phyloP scores from a whole-genome alignment of 2,113 vertebrate genomes.

The Felis chaus region DNA sequence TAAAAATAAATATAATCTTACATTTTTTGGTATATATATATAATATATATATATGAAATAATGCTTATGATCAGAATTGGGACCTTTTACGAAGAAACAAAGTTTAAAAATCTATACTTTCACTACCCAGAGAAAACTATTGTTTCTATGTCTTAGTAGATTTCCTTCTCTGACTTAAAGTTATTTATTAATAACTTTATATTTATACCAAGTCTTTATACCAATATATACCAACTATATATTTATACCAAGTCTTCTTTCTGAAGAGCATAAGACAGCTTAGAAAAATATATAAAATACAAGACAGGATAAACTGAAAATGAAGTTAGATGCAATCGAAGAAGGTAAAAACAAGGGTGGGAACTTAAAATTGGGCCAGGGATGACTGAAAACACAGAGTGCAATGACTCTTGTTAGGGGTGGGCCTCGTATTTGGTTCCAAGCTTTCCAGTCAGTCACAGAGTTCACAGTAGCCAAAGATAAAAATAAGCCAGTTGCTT shows the following conservation, averaged over 20 bases:
- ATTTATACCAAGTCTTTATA: background rate
- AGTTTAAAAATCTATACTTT: background rate
- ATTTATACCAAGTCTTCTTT: background rate
- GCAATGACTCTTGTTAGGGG: background rate
- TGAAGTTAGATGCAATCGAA: background rate
- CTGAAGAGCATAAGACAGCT: background rate
- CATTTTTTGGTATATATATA: background rate
- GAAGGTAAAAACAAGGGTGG: conserved; percentile 26
- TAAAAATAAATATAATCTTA: background rate
- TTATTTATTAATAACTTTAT: too few relatives aligned
- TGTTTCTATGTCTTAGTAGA: background rate
- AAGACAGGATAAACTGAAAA: background rate
- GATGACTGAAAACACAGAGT: conserved; percentile 21
- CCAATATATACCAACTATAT: too few relatives aligned
- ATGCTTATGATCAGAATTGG: background rate
- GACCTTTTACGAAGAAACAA: background rate
- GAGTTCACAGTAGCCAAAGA: conserved; percentile 9
- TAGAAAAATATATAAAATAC: background rate
- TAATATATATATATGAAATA: background rate
- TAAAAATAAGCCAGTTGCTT: background rate
- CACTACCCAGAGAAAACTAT: background rate
- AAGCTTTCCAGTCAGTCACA: background rate
- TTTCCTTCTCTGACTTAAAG: conserved; percentile 27
- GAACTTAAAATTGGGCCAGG: background rate
- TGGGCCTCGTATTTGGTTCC: background rate